Evolutionary conservation across 2,797 vertebrate genomes (phyloP).

Genomic region (Parambassis ranga): DNA sequence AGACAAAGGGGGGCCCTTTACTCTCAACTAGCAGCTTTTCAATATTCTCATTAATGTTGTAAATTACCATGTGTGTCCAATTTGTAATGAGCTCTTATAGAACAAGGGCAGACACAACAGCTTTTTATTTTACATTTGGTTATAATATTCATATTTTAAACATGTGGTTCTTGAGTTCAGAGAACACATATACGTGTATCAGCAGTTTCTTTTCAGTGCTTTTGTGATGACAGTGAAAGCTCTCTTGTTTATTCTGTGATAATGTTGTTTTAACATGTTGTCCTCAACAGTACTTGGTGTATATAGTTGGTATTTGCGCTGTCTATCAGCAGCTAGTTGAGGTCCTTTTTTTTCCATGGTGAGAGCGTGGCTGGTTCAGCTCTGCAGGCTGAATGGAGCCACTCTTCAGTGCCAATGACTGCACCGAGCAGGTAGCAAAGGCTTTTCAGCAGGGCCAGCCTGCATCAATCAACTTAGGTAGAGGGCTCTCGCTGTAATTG

Average conservation of each 20-base stretch:
- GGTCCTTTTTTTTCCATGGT: constrained; percentile 84
- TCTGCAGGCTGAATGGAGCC: constrained; percentile 80
- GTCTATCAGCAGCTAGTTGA: constrained; percentile 80
- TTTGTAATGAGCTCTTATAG: too few species aligned
- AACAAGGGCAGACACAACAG: too few species aligned
- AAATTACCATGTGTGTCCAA: too few species aligned
- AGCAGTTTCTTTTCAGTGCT: background rate
- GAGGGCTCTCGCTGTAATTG: constrained; percentile 91
- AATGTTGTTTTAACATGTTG: constrained; percentile 64
- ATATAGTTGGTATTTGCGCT: constrained; percentile 45
- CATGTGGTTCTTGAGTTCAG: background rate
- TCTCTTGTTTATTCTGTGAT: constrained; percentile 47
- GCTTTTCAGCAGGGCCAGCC: constrained; percentile 78
- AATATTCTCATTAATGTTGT: too few species aligned
- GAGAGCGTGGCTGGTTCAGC: constrained; percentile 81
- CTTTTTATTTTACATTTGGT: too few species aligned
- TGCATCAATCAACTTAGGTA: constrained; percentile 86
- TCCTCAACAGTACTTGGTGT: constrained; percentile 48
- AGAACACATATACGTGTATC: background rate
- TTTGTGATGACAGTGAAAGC: background rate
- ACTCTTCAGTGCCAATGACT: constrained; percentile 86
- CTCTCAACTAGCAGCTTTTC: too few species aligned
- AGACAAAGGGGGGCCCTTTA: too few species aligned
- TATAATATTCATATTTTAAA: too few species aligned
- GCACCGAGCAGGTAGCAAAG: constrained; percentile 71